These are phyloP conservation scores for Habropoda laboriosa DNA, from an alignment of 1,140 invertebrate genomes.

Conservation along the genomic window DNA sequence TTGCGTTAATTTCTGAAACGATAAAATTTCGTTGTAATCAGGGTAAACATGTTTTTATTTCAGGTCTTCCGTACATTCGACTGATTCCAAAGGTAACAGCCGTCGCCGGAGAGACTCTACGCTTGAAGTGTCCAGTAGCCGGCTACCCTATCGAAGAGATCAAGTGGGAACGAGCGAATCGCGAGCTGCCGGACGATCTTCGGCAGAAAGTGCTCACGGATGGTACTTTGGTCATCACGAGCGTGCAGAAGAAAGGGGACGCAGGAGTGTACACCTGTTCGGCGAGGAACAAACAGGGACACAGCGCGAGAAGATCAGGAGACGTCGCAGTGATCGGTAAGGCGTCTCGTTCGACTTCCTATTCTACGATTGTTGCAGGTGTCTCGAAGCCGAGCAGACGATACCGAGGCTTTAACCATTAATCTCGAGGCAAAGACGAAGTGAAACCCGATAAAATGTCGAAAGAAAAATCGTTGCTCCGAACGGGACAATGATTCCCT, in stretches of 20 bases:
- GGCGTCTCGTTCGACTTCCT: conserved; percentile 57
- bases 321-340: conserved; percentile 90
- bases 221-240: conserved; percentile 88
- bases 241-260: conserved; percentile 89
- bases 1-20: no score
- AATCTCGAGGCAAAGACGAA: conserved; percentile 6
- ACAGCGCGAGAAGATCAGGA: conserved; percentile 87
- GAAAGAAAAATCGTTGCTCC: neutral
- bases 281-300: conserved; percentile 88
- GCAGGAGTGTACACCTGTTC: conserved; percentile 90
- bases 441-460: neutral
- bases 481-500: no score
- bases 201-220: conserved; percentile 89
- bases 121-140: conserved; percentile 92
- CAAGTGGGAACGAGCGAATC: conserved; percentile 90
- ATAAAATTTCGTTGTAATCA: neutral
- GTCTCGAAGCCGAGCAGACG: neutral
- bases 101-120: conserved; percentile 90
- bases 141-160: conserved; percentile 93
- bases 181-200: conserved; percentile 90
- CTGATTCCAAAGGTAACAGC: conserved; percentile 92
- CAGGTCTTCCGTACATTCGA: conserved; percentile 92
- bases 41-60: neutral
- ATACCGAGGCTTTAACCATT: neutral
- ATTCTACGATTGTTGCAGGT: conserved; percentile 57